phyloP scores from a whole-genome alignment of 1,140 invertebrate species.

The Laodelphax striatellus region DNA sequence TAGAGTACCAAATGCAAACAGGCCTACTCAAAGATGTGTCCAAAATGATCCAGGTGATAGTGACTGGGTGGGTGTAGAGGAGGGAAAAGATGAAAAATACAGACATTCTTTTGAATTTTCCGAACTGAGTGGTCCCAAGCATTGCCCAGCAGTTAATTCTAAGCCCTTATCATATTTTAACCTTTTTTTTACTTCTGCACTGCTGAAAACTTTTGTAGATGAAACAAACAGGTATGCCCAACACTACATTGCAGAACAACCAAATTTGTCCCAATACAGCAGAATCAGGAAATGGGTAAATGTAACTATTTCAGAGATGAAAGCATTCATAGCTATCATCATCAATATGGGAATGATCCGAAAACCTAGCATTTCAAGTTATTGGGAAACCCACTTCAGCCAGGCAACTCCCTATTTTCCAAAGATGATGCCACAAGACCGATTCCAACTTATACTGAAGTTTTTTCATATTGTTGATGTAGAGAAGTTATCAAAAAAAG shows the following conservation, averaged over 20 bases:
- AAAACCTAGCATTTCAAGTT: neutral
- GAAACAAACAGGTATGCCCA: constrained; percentile 4
- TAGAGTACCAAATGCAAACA: neutral
- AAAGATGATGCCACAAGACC: neutral
- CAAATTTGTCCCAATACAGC: neutral
- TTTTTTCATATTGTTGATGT: constrained; percentile 16
- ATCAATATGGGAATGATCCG: constrained; percentile 2
- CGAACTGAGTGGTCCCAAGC: constrained; percentile 2
- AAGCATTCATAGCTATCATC: constrained; percentile 5
- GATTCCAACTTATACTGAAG: constrained; percentile 3
- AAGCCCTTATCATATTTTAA: neutral
- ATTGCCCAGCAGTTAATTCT: neutral
- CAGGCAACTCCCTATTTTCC: neutral
- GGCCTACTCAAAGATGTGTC: neutral
- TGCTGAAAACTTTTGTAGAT: neutral
- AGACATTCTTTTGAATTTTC: neutral
- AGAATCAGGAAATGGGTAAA: neutral
- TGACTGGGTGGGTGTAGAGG: neutral
- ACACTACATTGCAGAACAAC: neutral
- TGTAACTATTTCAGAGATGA: neutral
- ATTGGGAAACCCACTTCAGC: neutral
- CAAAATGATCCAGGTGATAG: neutral
- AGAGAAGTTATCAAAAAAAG: constrained; percentile 11
- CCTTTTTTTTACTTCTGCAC: constrained; percentile 2
- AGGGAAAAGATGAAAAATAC: neutral